These are phyloP conservation scores for Phrynocephalus versicolor DNA, from an alignment of 2,113 vertebrate species.

Conservation along the genomic window DNA sequence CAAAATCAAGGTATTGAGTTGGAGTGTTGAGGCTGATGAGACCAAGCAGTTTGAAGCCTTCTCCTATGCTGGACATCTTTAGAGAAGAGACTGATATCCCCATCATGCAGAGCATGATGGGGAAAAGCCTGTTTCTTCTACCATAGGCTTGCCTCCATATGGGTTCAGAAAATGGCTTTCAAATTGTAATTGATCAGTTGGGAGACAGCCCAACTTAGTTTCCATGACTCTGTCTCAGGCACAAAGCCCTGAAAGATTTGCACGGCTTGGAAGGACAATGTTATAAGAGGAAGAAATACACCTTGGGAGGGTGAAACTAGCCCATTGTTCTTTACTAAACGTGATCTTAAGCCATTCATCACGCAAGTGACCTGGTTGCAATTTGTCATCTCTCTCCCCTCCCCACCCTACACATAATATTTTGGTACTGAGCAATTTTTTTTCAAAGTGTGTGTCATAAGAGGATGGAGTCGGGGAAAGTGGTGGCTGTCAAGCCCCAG, in stretches of 20 bases:
- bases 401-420: background rate
- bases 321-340: background rate
- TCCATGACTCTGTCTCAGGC: no score
- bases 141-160: no score
- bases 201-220: no score
- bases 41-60: background rate
- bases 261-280: no score
- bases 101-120: no score
- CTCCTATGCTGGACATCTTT: background rate
- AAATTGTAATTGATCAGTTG: no score
- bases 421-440: background rate
- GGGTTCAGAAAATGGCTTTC: no score
- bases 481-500: conserved; percentile 37
- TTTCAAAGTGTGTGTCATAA: background rate
- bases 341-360: conserved; percentile 2
- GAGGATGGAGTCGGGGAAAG: conserved; percentile 27
- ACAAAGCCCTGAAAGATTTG: no score
- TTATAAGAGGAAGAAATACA: no score
- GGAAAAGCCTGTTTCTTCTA: no score
- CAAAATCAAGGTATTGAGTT: background rate
- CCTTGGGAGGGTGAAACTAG: no score
- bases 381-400: background rate
- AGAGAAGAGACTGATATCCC: no score
- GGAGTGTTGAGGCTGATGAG: background rate
- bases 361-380: background rate